Base-by-base conservation (phyloP, 2,113 vertebrate species). In the Myiagra hebetior region DNA sequence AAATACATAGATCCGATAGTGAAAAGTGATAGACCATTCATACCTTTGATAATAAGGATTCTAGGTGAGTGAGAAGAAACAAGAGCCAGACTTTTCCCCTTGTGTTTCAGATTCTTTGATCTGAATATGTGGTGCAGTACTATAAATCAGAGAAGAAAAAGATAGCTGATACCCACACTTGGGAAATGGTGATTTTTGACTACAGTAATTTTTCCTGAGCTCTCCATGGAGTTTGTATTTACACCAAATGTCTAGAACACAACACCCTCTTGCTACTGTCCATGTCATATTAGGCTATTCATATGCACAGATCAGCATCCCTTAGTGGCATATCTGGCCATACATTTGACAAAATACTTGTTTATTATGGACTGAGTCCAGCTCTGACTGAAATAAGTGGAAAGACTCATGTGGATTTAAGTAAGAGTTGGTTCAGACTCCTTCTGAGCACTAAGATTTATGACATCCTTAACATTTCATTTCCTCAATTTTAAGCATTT, bases 391-490 rank as follows among this genome's bases (percentile, higher is more conserved):
- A 86, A 93, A 42, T n/a, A 87, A 95, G n/a, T 60, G 56, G 79
- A 89, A 91, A 84, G 63, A 57, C 42, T 83, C 60, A 19, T 57
- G 55, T 81, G 73, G 68, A 92, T 76, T 95, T 95, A 75, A 72
- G 56, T 75, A 68, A 72, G n/a, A 86, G 53, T 22, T 87, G 68
- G 52, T 93, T 95, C 81, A 85, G 68, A 24, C 30, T 85, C 44
- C 74, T 90, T 70, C 37, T 92, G 86, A 91, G 79, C 47, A 30
- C 20, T 37, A 49, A 91, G 80, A 87, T 93, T 94, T 93, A 96
- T 94, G 56, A 35, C 62, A 94, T 95, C 93, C 76, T 96, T 96
- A 96, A 92, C 73, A 85, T 96, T 96, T 95, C 52, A 94, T 91
- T 97, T 97, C 93, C 92, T 97, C 92, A 81, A 49, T 92, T 93